Conservation (phyloP, 1,140 invertebrate species). For the Drosophila athabasca region DNA sequence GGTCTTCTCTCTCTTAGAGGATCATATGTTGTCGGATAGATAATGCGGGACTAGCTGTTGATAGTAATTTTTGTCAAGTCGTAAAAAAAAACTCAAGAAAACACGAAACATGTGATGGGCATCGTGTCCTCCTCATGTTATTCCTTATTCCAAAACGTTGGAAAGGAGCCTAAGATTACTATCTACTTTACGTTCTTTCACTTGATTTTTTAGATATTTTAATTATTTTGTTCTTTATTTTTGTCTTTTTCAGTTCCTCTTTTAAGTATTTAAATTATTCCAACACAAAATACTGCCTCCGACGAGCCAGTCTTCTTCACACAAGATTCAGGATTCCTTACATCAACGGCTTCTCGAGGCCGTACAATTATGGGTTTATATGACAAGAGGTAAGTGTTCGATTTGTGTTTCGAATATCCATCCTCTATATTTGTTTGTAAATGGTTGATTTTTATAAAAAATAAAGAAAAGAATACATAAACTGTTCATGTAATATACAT, state of each 20-base stretch:
- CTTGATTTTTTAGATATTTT: not conserved
- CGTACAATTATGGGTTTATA: conserved; percentile 80
- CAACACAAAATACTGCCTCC: conserved; percentile 31
- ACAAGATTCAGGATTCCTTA: conserved; percentile 19
- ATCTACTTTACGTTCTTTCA: not conserved
- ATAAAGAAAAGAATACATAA: no score
- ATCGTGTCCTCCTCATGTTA: conserved; percentile 6
- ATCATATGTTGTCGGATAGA: conserved; percentile 52
- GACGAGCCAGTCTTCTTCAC: conserved; percentile 25
- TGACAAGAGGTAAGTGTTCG: conserved; percentile 62
- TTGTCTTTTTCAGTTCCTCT: conserved; percentile 53
- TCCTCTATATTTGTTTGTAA: not conserved
- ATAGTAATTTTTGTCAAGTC: conserved; percentile 40
- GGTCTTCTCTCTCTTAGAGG: conserved; percentile 14
- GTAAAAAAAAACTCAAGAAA: conserved; percentile 20
- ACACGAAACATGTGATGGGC: conserved; percentile 40
- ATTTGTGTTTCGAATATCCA: not conserved
- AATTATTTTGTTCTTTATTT: conserved; percentile 5
- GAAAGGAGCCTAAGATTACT: not conserved
- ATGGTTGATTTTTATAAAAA: not conserved
- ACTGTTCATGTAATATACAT: no score
- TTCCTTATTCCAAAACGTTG: not conserved
- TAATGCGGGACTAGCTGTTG: conserved; percentile 34
- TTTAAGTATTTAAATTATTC: conserved; percentile 18
- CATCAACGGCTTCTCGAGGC: conserved; percentile 63